Conservation (phyloP, 1,140 invertebrate species). For the Druon quercuslanigerum region DNA sequence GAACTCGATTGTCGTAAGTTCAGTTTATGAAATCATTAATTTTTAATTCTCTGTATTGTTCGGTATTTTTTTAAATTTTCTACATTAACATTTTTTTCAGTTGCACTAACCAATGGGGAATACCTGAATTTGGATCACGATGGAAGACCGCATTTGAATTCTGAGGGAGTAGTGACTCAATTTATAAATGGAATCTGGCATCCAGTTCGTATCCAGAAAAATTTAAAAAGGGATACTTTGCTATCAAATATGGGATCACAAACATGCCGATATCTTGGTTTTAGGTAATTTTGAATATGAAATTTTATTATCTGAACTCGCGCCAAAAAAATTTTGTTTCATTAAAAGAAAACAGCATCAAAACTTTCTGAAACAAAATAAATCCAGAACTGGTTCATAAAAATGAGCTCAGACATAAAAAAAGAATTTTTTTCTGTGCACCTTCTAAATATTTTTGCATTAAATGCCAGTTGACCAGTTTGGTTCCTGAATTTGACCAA, state of each 20-base stretch:
- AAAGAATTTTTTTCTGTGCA: too few relatives aligned
- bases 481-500: too few relatives aligned
- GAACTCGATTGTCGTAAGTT: constrained; percentile 83
- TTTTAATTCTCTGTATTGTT: constrained; percentile 3
- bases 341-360: too few relatives aligned
- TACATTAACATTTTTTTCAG: constrained; percentile 69
- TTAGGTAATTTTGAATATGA: constrained; percentile 68
- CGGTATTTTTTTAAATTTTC: background rate
- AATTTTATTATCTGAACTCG: background rate
- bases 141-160: constrained; percentile 76
- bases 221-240: constrained; percentile 55
- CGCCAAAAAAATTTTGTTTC: too few relatives aligned
- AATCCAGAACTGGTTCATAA: too few relatives aligned
- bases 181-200: constrained; percentile 78
- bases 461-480: too few relatives aligned
- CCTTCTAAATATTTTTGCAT: too few relatives aligned
- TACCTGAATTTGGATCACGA: constrained; percentile 78
- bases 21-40: constrained; percentile 16
- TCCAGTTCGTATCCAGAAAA: constrained; percentile 76
- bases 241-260: constrained; percentile 48
- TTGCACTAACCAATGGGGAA: constrained; percentile 79
- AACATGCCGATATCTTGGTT: constrained; percentile 80
- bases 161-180: constrained; percentile 78
- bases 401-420: too few relatives aligned
- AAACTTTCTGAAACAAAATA: too few relatives aligned